Base-by-base conservation (phyloP, 2,888 invertebrate species). In the Bugulina stolonifera region DNA sequence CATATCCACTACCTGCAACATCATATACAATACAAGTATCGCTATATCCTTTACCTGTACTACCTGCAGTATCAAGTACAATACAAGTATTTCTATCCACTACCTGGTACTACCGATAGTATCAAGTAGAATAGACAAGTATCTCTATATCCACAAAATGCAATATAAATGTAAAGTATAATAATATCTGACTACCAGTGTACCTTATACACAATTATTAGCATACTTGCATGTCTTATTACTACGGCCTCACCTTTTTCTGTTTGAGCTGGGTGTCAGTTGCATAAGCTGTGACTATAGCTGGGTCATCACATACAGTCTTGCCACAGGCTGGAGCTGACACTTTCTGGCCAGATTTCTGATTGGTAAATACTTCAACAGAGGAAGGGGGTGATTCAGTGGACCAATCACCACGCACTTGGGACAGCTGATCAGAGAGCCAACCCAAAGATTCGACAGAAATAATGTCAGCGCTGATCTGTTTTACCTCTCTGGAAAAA, bases 241-340 rank as follows among this genome's bases (percentile, higher is more conserved):
- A n/a, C 54, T 54, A 27, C 22, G 5, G n/a, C n/a, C 57, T 3
- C 14, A 72, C 54, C 58, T 72, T 72, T 25, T 32, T 35, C 22
- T 22, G n/a, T n/a, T 64, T 69, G 25, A 72, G 69, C 1, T n/a
- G 64, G n/a, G 35, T 27, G n/a, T 35, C 18, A 10, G 55, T 29
- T 5, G 75, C 34, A 73, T 81, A 82, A 73, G 78, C 79, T 25
- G 73, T 64, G 0, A 79, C 75, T 0, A 80, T 76, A 29, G 77
- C 76, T 54, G 82, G 81, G 73, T 81, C 78, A 74, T 82, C 82
- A 73, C 82, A 82, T 1, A 80, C 77, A 1, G 81, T 81, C 71
- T 78, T 73, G 0, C 81, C 82, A 72, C 81, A 81, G n/a, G 76
- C 75, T n/a, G 81, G 80, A 71, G 78, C 75, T 10, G 32, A 25